Evolutionary conservation across 2,113 vertebrate species (phyloP).

Genomic region (Pomatostomus ruficeps): DNA sequence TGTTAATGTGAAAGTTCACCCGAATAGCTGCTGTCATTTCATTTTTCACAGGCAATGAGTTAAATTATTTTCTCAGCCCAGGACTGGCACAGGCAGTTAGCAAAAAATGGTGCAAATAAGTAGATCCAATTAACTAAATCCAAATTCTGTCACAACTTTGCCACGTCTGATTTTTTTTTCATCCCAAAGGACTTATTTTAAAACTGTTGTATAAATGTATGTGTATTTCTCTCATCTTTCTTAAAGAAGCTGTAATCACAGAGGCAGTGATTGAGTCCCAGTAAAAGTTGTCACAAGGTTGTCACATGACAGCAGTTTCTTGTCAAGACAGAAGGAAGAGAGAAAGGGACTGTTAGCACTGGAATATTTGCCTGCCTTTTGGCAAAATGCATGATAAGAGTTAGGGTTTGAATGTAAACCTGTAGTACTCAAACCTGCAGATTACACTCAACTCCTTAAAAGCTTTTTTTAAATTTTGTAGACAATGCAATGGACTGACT

Average conservation of each 20-base stretch:
- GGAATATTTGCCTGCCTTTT: not conserved
- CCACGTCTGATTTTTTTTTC: not conserved
- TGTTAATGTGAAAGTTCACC: not conserved
- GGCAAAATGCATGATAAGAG: not conserved
- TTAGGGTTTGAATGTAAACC: not conserved
- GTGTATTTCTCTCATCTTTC: not conserved
- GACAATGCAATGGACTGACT: not conserved
- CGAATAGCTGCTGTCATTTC: slow-evolving; percentile 23
- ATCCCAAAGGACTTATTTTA: not conserved
- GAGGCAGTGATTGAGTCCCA: not conserved
- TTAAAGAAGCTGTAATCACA: not conserved
- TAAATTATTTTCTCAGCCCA: not conserved
- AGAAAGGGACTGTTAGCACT: not conserved
- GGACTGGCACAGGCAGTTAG: not conserved
- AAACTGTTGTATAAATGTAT: not conserved
- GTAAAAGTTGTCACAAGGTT: slow-evolving; percentile 22
- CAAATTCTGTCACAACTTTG: not conserved
- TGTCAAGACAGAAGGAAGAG: not conserved
- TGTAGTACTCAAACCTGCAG: not conserved
- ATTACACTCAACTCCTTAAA: not conserved
- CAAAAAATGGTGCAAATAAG: not conserved
- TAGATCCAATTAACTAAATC: slow-evolving; percentile 43
- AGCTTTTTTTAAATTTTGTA: not conserved
- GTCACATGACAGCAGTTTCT: not conserved
- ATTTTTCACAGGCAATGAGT: slow-evolving; percentile 38